A percentile compares a stretch with the other conserved stretches of the same genome.
phyloP scores from a whole-genome alignment of 1,140 invertebrate species.

The Reticulitermes speratus region DNA sequence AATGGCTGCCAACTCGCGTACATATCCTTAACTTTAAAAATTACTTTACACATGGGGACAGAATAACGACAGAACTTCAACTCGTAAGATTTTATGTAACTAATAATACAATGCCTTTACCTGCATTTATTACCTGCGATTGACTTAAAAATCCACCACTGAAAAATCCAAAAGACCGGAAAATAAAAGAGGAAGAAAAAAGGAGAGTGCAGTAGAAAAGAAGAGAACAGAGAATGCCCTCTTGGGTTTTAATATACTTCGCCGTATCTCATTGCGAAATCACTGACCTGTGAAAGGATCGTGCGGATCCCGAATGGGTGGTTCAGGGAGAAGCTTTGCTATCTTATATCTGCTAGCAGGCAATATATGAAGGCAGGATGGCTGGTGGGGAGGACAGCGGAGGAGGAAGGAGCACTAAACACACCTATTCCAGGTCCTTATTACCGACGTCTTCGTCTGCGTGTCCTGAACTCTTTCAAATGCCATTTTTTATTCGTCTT shows the following conservation, averaged over 20 bases:
- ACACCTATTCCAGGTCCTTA: neutral
- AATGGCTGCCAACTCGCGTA: no score
- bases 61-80: no score
- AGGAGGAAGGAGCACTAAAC: neutral
- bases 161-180: neutral
- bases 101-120: no score
- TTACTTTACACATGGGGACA: no score
- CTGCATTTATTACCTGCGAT: no score
- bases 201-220: neutral
- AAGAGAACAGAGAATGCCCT: constrained; percentile 17
- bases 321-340: neutral
- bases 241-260: constrained; percentile 23
- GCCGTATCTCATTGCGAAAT: constrained; percentile 25
- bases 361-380: constrained; percentile 22
- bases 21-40: no score
- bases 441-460: neutral
- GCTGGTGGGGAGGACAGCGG: no score
- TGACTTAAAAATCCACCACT: neutral
- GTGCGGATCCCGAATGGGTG: neutral
- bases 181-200: neutral
- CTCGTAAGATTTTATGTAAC: no score
- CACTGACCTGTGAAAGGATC: constrained; percentile 26
- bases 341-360: constrained; percentile 10
- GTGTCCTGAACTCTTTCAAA: no score
- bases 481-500: no score